These are phyloP conservation scores for Indicator maculatus DNA, from an alignment of 2,113 vertebrate species.

Conservation along the genomic window DNA sequence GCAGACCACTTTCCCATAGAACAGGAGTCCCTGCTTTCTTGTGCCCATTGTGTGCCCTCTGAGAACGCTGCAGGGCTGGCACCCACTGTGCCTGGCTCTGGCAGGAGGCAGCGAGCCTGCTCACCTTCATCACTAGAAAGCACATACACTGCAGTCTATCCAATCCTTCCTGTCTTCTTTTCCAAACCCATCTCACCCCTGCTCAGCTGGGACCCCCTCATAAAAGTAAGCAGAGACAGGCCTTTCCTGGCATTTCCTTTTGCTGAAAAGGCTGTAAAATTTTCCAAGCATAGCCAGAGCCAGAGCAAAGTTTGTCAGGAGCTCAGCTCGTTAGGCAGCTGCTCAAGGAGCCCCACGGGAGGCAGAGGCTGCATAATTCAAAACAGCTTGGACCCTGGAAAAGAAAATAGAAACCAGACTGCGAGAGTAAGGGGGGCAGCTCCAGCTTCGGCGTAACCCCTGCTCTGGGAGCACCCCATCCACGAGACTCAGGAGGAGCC, in stretches of 20 bases:
- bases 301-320: conserved; percentile 68
- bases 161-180: conserved; percentile 24
- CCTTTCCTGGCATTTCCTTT: conserved; percentile 73
- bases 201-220: conserved; percentile 60
- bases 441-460: neutral
- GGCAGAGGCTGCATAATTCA: conserved; percentile 52
- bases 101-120: accelerated
- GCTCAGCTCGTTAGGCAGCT: conserved; percentile 72
- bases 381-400: conserved; percentile 69
- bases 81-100: accelerated
- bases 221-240: conserved; percentile 68
- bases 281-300: conserved; percentile 63
- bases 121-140: neutral
- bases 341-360: conserved; percentile 67
- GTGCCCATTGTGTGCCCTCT: accelerated
- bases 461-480: neutral
- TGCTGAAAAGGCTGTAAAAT: conserved; percentile 73
- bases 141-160: accelerated
- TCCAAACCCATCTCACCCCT: neutral
- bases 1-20: neutral
- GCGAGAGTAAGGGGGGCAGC: neutral
- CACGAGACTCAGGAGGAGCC: neutral
- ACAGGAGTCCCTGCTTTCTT: neutral
- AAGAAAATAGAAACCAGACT: conserved; percentile 70
- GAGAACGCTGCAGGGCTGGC: accelerated